phyloP scores from a whole-genome alignment of 2,888 invertebrate genomes.

The Muschampia plurimacula region DNA sequence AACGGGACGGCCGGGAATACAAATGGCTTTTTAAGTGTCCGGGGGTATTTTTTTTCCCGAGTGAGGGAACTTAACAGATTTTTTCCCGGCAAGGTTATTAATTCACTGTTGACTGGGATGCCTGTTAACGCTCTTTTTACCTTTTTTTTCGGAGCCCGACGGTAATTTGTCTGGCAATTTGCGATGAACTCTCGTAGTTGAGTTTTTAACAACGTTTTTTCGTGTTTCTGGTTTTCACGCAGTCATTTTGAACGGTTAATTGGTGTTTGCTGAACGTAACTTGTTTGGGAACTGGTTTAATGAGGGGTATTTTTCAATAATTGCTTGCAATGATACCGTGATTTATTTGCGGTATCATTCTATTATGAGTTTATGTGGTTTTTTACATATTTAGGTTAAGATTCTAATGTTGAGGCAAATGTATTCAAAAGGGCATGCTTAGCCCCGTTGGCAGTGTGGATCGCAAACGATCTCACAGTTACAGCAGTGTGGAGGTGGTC shows the following conservation, averaged over 20 bases:
- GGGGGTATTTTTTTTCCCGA: conserved; percentile 59
- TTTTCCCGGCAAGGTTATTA: conserved; percentile 63
- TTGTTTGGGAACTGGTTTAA: conserved; percentile 13
- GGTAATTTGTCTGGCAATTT: conserved; percentile 54
- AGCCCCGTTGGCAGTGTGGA: too few species aligned
- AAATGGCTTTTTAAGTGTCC: conserved; percentile 71
- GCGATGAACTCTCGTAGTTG: conserved; percentile 46
- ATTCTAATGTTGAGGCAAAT: too few species aligned
- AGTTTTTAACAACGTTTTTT: conserved; percentile 45
- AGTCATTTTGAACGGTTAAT: conserved; percentile 27
- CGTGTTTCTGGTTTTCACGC: conserved; percentile 24
- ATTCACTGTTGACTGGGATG: conserved; percentile 56
- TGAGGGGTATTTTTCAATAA: conserved; percentile 15
- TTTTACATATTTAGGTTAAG: too few species aligned
- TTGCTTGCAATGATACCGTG: not conserved
- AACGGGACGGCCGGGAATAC: conserved; percentile 55
- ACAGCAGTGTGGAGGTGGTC: too few species aligned
- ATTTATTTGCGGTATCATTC: not conserved
- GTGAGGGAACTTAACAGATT: conserved; percentile 69
- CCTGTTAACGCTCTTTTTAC: conserved; percentile 54
- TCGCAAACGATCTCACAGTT: too few species aligned
- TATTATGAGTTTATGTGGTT: not conserved
- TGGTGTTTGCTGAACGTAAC: conserved; percentile 9
- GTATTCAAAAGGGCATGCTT: too few species aligned
- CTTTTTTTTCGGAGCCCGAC: conserved; percentile 43